Percentiles rank a stretch among this genome's conserved stretches.
Evolutionary conservation across 2,888 invertebrate genomes (phyloP).

Genomic region (Sipha maydis): DNA sequence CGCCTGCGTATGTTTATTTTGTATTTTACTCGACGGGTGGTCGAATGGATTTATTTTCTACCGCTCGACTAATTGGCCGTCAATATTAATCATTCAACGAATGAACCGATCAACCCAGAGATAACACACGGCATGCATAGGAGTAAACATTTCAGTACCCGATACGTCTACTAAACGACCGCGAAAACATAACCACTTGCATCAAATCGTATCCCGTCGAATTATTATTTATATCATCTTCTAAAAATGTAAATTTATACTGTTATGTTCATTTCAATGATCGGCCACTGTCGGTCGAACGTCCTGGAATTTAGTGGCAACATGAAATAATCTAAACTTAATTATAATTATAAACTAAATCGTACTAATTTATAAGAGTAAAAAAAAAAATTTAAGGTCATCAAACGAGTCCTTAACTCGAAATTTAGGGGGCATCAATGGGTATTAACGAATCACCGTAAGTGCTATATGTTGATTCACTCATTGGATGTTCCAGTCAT

Average conservation of each 20-base stretch:
- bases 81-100: neutral
- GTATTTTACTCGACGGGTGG: neutral
- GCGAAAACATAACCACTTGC: neutral
- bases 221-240: too few species aligned
- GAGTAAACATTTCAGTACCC: neutral
- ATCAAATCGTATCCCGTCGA: neutral
- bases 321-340: too few species aligned
- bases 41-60: slow-evolving; percentile 18
- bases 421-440: too few species aligned
- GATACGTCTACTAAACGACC: neutral
- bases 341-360: too few species aligned
- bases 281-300: too few species aligned
- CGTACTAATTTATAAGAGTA: too few species aligned
- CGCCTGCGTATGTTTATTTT: neutral
- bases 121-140: neutral
- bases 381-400: too few species aligned
- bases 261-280: too few species aligned
- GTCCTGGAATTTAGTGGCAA: too few species aligned
- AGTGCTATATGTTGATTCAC: neutral
- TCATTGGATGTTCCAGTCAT: neutral
- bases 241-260: too few species aligned
- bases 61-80: neutral
- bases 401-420: too few species aligned
- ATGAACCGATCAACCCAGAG: neutral
- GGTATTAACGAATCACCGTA: too few species aligned